Evolutionary conservation across 2,113 vertebrate species (phyloP), one percentile per base, ranked within the genome.

Genomic region (Alligator mississippiensis): DNA sequence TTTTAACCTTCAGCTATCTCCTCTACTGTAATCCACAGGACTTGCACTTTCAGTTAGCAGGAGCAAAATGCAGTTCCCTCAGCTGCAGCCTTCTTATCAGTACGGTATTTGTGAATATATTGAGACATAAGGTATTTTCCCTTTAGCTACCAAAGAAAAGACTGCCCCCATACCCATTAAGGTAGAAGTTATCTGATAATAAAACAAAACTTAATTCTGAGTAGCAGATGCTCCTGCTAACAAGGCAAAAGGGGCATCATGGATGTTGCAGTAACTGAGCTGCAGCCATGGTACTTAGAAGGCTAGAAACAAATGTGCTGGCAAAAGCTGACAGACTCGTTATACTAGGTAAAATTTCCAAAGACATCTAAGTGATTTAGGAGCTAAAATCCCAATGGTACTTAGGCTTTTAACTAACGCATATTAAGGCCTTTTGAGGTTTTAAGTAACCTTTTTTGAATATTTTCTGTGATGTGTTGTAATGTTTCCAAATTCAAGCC

Each of bases 181-280:
- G 54, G 12, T 60, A 58, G 64, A 89, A 24, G 59, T 38, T 8
- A 38, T 38, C 38, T 38, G 38, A 38, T 38, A 38, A 38, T 38
- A 38, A 38, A 38, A 47, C 47, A 47, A 47, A 47, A 47, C 47
- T 47, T 47, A 9, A 68, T 84, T 77, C 84, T 78, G 83, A 58
- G 82, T 72, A 4, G 34, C 83, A 78, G 84, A 1, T 22, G 34
- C 58, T 63, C 75, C 15, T 70, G 75, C 57, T 64, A 38, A 64
- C 77, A 11, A 95, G 61, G 79, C 88, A 88, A 94, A 86, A 92
- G 85, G 78, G 88, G 12, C 68, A 88, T 85, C 87, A 68, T 84
- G 70, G 80, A 30, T 68, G 66, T 34, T 25, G 2, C 54, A 88
- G 86, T 66, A 87, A 91, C 85, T 77, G 63, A 70, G 19, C 60